Evolutionary conservation across 2,888 invertebrate species (phyloP), one percentile per base, ranked within the genome.

Genomic region (Drosophila dives): DNA sequence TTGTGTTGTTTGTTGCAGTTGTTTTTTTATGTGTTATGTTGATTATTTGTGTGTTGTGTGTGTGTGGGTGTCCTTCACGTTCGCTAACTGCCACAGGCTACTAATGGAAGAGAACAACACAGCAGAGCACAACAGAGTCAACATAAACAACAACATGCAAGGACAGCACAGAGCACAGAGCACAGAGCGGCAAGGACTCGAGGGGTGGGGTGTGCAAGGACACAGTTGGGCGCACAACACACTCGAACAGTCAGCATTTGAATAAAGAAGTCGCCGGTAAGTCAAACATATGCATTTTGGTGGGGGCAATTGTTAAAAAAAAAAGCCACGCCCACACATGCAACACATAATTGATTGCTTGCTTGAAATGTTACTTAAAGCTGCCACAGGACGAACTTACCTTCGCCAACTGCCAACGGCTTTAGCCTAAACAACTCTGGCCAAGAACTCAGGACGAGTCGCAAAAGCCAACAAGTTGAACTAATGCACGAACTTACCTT

Each of bases 231-330:
- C 40, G 51, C 59, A 34, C 29, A 29, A 29, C 29, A n/a, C 64
- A 69, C 68, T 53, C 54, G 32, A 54, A 64, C 67, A 59, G 80
- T 55, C 87, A 75, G 66, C 87, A 87, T 77, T 87, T 90, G 89
- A 89, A 84, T 89, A 90, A 87, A 90, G 90, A 80, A 89, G 80
- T 78, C 77, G 82, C 73, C 80, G 85, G 87, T 90, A 87, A 87
- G 77, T 87, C 84, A 87, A 88, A 86, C 75, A 86, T 81, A 72
- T 83, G 90, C 86, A 69, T 54, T 62, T 63, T 33, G 58, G 48
- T 67, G 51, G 59, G 59, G 45, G 53, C 33, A 54, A 23, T 32
- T 61, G 58, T 56, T 38, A 38, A 7, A 23, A 23, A 38, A 7
- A 23, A 23, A 10, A 60, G 74, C 74, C 82, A 76, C 70, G 74